These are phyloP conservation scores for Corydoras maculifer DNA, from an alignment of 2,113 vertebrate genomes.

Conservation along the genomic window DNA sequence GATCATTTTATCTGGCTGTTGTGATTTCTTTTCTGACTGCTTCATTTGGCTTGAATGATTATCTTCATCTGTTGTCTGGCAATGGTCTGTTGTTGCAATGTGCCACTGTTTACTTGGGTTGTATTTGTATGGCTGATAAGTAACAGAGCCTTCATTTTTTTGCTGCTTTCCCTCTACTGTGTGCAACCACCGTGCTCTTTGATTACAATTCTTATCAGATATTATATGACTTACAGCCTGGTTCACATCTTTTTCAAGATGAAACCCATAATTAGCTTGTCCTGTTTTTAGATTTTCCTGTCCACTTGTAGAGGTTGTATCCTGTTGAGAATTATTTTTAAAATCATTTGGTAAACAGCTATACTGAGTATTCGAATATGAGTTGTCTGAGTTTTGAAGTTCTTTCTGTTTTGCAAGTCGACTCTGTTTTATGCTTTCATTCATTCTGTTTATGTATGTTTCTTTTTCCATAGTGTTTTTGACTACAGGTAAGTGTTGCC, in stretches of 20 bases:
- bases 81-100: constrained; percentile 26
- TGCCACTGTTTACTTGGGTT: constrained; percentile 40
- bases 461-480: constrained; percentile 30
- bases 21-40: constrained; percentile 13
- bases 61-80: not conserved
- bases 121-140: constrained; percentile 39
- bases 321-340: constrained; percentile 7
- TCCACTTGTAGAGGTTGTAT: not conserved
- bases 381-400: constrained; percentile 2
- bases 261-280: constrained; percentile 2
- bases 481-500: constrained; percentile 35
- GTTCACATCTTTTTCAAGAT: not conserved
- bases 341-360: not conserved
- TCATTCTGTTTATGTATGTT: constrained; percentile 32
- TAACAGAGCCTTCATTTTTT: constrained; percentile 31
- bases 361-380: constrained; percentile 7
- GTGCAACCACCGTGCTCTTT: constrained; percentile 27
- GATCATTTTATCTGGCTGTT: constrained; percentile 7
- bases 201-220: constrained; percentile 37
- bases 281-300: constrained; percentile 1
- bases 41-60: constrained; percentile 1
- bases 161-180: constrained; percentile 21
- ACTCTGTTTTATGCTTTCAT: constrained; percentile 31
- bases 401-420: constrained; percentile 27
- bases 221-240: not conserved